These are phyloP conservation scores for Thalassarche chlororhynchos DNA, from an alignment of 2,113 vertebrate species.

Conservation along the genomic window DNA sequence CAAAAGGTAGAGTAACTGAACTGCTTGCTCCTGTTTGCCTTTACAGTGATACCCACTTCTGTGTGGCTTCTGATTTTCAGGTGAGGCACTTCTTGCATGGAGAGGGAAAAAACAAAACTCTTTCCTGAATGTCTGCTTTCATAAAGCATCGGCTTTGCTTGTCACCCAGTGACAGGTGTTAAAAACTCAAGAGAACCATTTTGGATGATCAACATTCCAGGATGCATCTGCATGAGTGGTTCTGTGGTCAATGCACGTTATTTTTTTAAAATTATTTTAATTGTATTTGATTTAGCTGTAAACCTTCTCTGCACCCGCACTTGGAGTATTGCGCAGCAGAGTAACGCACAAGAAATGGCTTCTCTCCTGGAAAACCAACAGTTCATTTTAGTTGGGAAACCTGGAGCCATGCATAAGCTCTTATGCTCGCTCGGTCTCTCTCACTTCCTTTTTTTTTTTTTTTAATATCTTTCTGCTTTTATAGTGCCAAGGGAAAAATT, in stretches of 20 bases:
- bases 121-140: not conserved
- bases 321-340: not conserved
- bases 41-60: not conserved
- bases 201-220: not conserved
- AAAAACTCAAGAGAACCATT: not conserved
- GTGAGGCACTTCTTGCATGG: not conserved
- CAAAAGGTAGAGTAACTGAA: not conserved
- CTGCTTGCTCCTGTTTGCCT: not conserved
- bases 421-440: not conserved
- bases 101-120: not conserved
- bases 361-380: not conserved
- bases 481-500: constrained; percentile 35
- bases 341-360: not conserved
- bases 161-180: not conserved
- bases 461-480: constrained; percentile 21
- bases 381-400: not conserved
- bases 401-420: not conserved
- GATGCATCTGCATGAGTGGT: not conserved
- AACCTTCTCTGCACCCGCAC: not conserved
- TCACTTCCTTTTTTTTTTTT: not conserved
- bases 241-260: not conserved
- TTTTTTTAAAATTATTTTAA: not conserved
- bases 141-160: not conserved
- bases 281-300: not conserved
- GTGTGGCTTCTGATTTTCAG: not conserved